Evolutionary conservation across 2,888 invertebrate genomes (phyloP).

Genomic region (Alentia gelatinosa): DNA sequence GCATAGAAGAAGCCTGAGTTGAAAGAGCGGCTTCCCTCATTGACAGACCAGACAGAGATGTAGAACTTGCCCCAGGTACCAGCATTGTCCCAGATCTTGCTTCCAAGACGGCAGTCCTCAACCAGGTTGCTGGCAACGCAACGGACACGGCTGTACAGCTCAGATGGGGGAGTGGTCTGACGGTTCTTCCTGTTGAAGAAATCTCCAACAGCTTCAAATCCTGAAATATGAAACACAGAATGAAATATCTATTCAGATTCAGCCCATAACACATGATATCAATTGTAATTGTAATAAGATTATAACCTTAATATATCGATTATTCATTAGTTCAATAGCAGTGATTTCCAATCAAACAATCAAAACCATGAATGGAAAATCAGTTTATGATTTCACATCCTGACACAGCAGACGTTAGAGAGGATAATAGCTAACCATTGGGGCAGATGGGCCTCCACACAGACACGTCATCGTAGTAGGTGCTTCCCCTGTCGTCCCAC

Average conservation of each 20-base stretch:
- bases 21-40: neutral
- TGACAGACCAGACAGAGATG: conserved; percentile 28
- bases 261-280: no score
- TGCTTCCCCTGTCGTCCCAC: conserved; percentile 34
- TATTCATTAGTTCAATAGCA: no score
- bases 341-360: no score
- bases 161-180: neutral
- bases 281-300: no score
- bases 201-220: conserved; percentile 1
- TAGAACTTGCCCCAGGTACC: neutral
- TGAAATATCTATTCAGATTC: no score
- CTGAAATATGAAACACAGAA: no score
- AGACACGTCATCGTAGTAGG: conserved; percentile 27
- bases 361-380: no score
- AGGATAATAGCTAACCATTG: neutral
- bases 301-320: no score
- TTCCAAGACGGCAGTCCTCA: conserved; percentile 5
- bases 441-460: conserved; percentile 40
- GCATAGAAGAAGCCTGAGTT: conserved; percentile 28
- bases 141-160: neutral
- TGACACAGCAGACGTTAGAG: neutral
- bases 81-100: conserved; percentile 44
- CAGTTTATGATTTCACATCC: no score
- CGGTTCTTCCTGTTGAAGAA: conserved; percentile 27
- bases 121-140: neutral